These are phyloP conservation scores for Alouatta caraya DNA, from an alignment of 2,797 vertebrate species.

Conservation along the genomic window DNA sequence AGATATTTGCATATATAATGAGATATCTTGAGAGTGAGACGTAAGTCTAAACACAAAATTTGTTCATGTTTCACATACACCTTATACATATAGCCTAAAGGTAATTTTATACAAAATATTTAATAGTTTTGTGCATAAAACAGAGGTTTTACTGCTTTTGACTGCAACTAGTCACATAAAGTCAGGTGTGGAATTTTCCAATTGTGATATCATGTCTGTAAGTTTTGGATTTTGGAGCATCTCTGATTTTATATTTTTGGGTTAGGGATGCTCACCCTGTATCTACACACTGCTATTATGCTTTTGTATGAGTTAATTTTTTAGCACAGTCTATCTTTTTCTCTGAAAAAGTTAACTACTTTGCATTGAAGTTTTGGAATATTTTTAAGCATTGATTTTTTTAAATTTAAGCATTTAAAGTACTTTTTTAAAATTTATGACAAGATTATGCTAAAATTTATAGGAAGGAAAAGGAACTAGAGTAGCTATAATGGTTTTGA, in stretches of 20 bases:
- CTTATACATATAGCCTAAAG: neutral
- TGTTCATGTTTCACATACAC: neutral
- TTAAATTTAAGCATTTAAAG: neutral
- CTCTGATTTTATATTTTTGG: neutral
- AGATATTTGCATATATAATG: neutral
- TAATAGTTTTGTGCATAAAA: neutral
- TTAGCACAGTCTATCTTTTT: neutral
- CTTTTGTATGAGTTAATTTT: neutral
- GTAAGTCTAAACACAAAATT: neutral
- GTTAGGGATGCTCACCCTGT: neutral
- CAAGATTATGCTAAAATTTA: neutral
- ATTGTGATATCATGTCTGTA: neutral
- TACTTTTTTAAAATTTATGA: neutral
- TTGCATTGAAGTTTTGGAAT: neutral
- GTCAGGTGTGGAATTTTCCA: neutral
- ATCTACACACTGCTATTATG: neutral
- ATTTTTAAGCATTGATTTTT: neutral
- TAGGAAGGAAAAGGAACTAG: neutral
- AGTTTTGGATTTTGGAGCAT: neutral
- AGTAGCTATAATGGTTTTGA: slow-evolving; percentile 2
- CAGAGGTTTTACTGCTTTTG: neutral
- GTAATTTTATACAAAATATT: neutral
- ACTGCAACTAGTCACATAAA: neutral
- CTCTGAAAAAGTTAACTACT: neutral
- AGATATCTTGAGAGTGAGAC: neutral